Base-by-base conservation (phyloP, 2,797 vertebrate species). In the Selene dorsalis region DNA sequence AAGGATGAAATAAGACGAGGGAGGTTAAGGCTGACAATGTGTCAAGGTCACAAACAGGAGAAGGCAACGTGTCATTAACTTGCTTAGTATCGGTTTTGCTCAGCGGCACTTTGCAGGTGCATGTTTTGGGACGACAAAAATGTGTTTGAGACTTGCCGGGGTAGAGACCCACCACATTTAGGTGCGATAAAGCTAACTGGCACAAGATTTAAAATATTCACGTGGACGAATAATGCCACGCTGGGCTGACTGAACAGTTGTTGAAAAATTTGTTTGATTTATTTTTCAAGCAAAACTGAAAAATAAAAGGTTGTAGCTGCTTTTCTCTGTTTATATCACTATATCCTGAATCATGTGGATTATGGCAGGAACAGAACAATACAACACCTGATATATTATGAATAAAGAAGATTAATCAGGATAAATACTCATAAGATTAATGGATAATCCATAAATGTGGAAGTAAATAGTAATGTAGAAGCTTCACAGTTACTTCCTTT, bases 1-100 rank as follows among this genome's bases (percentile, higher is more conserved):
- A 35, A 8, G n/a, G 59, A 62, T 68, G 73, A 77, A 80, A 73
- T 10, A 26, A 80, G 77, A 77, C 0, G 16, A 65, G 52, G 61
- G 69, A 35, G 61, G 28, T 16, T 41, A 30, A 77, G 48, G 69
- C 47, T 43, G 70, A 69, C 63, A 43, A 28, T 18, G 35, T 41
- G 72, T 82, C 76, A 88, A 91, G 88, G 88, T 91, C 87, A 75
- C 24, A 41, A 9, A 52, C 32, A 60, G 17, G 12, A 57, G 24
- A 47, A 69, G 59, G 61, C 57, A 48, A 69, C 63, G 32, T 0
- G 20, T n/a, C 53, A 50, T 53, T 53, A 39, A 28, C 48, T 30
- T 66, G 35, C 59, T 35, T 20, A n/a, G 38, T 32, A 12, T 16
- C 2, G 12, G 20, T 45, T 70, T 3, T 26, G 39, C 1, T 41